phyloP scores from a whole-genome alignment of 2,113 vertebrate genomes.

The Sylvia atricapilla region DNA sequence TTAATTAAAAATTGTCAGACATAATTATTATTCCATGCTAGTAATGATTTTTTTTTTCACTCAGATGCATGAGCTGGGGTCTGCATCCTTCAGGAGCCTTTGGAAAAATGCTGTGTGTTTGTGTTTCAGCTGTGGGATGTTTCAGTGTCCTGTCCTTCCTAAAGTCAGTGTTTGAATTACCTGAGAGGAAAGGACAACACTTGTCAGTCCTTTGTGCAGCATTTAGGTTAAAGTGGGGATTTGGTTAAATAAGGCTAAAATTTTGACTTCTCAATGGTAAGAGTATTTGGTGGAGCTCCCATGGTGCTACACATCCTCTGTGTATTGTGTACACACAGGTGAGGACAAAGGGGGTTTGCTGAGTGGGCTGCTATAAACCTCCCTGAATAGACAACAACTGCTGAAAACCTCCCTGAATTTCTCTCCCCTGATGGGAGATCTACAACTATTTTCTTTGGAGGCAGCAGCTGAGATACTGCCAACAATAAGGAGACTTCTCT shows the following conservation, averaged over 20 bases:
- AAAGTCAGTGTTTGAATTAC: background rate
- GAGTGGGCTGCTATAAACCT: background rate
- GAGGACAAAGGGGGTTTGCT: background rate
- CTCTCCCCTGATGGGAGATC: background rate
- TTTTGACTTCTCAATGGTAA: background rate
- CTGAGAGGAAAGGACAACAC: background rate
- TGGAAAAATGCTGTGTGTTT: background rate
- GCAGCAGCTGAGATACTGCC: background rate
- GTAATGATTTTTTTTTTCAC: background rate
- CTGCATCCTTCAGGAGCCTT: background rate
- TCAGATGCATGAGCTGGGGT: background rate
- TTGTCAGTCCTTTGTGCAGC: background rate
- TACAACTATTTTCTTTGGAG: background rate
- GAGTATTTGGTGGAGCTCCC: background rate
- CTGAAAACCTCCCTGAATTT: background rate
- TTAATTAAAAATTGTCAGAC: background rate
- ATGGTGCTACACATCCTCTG: background rate
- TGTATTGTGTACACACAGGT: background rate
- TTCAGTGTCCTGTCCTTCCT: background rate
- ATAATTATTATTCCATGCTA: background rate
- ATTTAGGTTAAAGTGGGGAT: background rate
- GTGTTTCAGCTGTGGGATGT: background rate
- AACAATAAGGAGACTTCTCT: background rate
- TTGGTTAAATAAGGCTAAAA: background rate
- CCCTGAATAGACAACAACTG: background rate